Base-by-base conservation (phyloP, 1,140 invertebrate genomes). In the Amphibalanus amphitrite region DNA sequence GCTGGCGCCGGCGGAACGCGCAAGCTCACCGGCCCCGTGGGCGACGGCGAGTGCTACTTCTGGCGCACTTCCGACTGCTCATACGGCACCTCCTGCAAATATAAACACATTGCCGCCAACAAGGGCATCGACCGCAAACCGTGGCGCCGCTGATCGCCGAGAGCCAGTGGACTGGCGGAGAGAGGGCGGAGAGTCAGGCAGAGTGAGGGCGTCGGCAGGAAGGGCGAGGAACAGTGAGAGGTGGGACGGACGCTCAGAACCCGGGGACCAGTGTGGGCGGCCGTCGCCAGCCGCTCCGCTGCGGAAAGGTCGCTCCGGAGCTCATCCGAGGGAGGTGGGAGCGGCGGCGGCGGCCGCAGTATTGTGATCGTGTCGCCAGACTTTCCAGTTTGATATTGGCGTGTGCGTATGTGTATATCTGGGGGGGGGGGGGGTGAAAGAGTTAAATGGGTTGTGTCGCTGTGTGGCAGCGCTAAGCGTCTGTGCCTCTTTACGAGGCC, bases 51-150 rank as follows among this genome's bases (percentile, higher is more conserved):
- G 75, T 83, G 82, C 72, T 82, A 82, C 75, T 83, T 81, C 72
- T 83, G 82, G 82, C 77, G 82, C 67, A 83, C 82, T 25, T 82
- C 81, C 40, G 82, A 82, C 30, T 83, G 82, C 78, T 75, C 76
- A 33, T 82, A 80, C 77, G 82, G 79, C 29, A 78, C 78, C 70
- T 76, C 78, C 64, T 83, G 82, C 74, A 78, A 79, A 40, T 80
- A 79, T 72, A 78, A 79, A 73, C 82, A 83, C 74, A 70, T 81
- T 68, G 79, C 79, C 47, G 76, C 79, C 64, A 76, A 79, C 73
- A 80, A 80, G 77, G 82, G 82, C 23, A 75, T 82, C 67, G 82
- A 82, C 76, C 78, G 75, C 73, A 82, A 82, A 77, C 80, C 80
- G n/a, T 82, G 82, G 82, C 82, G 82, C 69, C 81, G 78, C 72